Evolutionary conservation across 2,113 vertebrate species (phyloP), one percentile per base, ranked within the genome.

Genomic region (Oncorhynchus tshawytscha): DNA sequence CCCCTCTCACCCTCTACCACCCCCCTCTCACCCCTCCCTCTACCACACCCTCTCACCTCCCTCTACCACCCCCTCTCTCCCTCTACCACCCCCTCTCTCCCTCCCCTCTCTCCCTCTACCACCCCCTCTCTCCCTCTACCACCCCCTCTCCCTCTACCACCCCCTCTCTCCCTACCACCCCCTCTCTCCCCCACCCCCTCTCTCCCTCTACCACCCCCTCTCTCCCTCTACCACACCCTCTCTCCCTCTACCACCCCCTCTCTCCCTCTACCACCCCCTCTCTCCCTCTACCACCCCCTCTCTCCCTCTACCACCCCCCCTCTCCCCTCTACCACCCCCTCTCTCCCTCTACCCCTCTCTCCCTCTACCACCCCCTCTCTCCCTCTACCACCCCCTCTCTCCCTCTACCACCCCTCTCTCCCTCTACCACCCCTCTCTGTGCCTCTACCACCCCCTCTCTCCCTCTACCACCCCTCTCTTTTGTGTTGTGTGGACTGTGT

Each of bases 161-260:
- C 7, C 25, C 25, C 71, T 22, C 18, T 31, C 81, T 71, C 77
- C 72, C 67, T 83, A 16, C 5, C 3, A 60, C 57, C 20, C 9
- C 59, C 27, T 5, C 72, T 77, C 48, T 67, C 70, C 3, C 18
- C 54, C 54, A 5, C 54, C 54, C 54, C n/a, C n/a, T n/a, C n/a
- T n/a, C n/a, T n/a, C n/a, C n/a, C n/a, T n/a, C n/a, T n/a, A n/a
- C n/a, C n/a, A n/a, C n/a, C n/a, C n/a, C n/a, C 15, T 59, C 54
- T 59, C 54, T 59, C 24, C 24, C 24, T 1, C 24, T 24, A 24
- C 24, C n/a, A n/a, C n/a, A n/a, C 57, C 57, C 16, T 59, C 57
- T 59, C 57, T 59, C 45, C n/a, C 59, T 60, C 59, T 11, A 1
- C 59, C 59, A n/a, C n/a, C n/a, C n/a, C n/a, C n/a, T n/a, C n/a